Evolutionary conservation across 2,113 vertebrate species (phyloP), one percentile per base, ranked within the genome.

Genomic region (Oriolus oriolus): DNA sequence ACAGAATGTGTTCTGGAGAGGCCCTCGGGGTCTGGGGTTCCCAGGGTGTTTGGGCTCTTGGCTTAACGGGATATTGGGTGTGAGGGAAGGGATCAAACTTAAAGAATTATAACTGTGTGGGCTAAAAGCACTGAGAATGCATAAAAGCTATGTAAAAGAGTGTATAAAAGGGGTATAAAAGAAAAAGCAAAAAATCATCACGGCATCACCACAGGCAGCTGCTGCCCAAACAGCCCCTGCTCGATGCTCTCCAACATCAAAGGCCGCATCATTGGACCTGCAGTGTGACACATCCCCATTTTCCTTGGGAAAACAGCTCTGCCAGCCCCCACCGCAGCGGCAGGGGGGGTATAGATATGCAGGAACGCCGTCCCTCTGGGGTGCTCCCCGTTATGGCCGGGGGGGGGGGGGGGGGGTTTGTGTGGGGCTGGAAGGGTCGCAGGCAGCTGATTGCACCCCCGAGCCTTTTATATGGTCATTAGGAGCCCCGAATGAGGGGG

Each of bases 401-500:
- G 16, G 59, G 33, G 81, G 81, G 57, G 65, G 5, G 1, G 1
- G 16, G 59, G 33, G 81, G 60, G 57, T 87, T 81, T 60, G 82
- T 56, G 66, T 3, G 3, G 95, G 93, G 68, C 37, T 47, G 81
- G 5, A 7, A 11, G 13, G 63, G 16, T 22, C 0, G 54, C 85
- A 68, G 92, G 96, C 87, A 89, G 95, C 76, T 92, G 96, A 98
- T 98, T 98, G 98, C 97, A n/a, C 97, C 98, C 98, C 97, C 97
- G 93, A 83, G 94, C 96, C 96, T 97, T 98, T 99, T 98, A 96
- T 98, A 98, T 98, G 98, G 98, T 98, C 98, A 98, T 98, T 98
- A 98, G 97, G 91, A 65, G 65, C 90, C 95, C 90, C 95, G 89
- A 95, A 95, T 47, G 78, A 66, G 95, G 91, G 98, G 56, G 37